Evolutionary conservation across 2,888 invertebrate species (phyloP).

Genomic region (Andrena camellia): DNA sequence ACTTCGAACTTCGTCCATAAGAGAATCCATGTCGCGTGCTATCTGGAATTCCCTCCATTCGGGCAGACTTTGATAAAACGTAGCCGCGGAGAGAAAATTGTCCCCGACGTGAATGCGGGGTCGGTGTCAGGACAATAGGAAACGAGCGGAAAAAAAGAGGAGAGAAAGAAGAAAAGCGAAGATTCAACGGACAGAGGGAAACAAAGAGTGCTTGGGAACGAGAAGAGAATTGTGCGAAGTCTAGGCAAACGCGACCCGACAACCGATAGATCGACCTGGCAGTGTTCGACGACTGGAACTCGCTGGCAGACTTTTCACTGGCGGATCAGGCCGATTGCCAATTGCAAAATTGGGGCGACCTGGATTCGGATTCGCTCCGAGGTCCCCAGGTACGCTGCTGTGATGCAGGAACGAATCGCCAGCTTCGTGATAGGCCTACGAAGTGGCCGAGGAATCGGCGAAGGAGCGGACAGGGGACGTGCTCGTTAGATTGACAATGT

Average conservation of each 20-base stretch:
- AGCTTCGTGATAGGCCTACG: constrained; percentile 45
- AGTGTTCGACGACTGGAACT: constrained; percentile 61
- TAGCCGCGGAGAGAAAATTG: constrained; percentile 26
- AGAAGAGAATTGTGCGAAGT: constrained; percentile 34
- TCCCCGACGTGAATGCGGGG: background rate
- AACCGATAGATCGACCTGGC: constrained; percentile 52
- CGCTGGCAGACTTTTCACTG: constrained; percentile 59
- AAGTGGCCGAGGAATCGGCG: constrained; percentile 19
- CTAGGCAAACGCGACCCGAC: constrained; percentile 27
- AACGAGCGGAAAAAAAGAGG: background rate
- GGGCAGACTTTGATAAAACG: constrained; percentile 5
- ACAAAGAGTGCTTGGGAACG: constrained; percentile 23
- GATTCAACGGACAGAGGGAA: background rate
- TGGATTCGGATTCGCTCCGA: constrained; percentile 69
- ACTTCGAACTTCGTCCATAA: background rate
- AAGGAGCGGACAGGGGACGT: constrained; percentile 15
- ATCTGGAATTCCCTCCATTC: constrained; percentile 7
- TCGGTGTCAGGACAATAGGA: background rate
- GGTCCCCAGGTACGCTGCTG: constrained; percentile 37
- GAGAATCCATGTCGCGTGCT: constrained; percentile 6
- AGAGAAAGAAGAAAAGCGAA: background rate
- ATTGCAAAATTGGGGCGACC: constrained; percentile 74
- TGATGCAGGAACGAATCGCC: constrained; percentile 30
- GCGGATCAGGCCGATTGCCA: constrained; percentile 73
- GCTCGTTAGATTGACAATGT: constrained; percentile 29